Percentiles rank a stretch among this genome's conserved stretches.
phyloP scores from a whole-genome alignment of 2,797 vertebrate genomes.

The Acestrorhynchus altus region DNA sequence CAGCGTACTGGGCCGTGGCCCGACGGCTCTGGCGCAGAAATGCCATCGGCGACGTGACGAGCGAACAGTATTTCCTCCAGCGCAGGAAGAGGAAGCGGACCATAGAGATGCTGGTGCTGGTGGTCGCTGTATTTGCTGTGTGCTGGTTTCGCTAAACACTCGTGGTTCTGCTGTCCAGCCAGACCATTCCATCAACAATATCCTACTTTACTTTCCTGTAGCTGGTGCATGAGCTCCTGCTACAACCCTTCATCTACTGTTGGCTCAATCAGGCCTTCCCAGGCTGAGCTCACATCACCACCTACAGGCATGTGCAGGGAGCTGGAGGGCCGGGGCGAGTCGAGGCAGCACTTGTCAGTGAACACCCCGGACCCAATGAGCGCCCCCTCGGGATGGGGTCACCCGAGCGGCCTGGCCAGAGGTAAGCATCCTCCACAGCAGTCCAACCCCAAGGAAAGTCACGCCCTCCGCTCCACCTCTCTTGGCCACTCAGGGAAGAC shows the following conservation, averaged over 20 bases:
- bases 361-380: constrained; percentile 55
- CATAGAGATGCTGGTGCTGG: constrained; percentile 88
- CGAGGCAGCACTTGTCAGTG: constrained; percentile 29
- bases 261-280: constrained; percentile 89
- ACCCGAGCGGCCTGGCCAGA: constrained; percentile 83
- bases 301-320: constrained; percentile 82
- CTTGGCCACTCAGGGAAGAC: constrained; percentile 79
- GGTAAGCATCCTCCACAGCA: constrained; percentile 46
- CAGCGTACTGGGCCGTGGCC: constrained; percentile 86
- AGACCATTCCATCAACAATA: constrained; percentile 86
- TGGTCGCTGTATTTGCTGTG: constrained; percentile 86
- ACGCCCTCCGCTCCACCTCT: constrained; percentile 71
- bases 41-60: constrained; percentile 87
- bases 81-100: constrained; percentile 85
- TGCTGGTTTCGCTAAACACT: constrained; percentile 93
- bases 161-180: constrained; percentile 88
- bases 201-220: constrained; percentile 92
- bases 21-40: constrained; percentile 89
- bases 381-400: constrained; percentile 61
- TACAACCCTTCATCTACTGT: constrained; percentile 95
- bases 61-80: constrained; percentile 85
- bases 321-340: constrained; percentile 32
- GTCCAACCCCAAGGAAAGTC: constrained; percentile 67
- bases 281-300: constrained; percentile 84
- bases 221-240: constrained; percentile 94